Base-by-base conservation (phyloP, 2,888 invertebrate species). In the Chrysolina oricalcia region DNA sequence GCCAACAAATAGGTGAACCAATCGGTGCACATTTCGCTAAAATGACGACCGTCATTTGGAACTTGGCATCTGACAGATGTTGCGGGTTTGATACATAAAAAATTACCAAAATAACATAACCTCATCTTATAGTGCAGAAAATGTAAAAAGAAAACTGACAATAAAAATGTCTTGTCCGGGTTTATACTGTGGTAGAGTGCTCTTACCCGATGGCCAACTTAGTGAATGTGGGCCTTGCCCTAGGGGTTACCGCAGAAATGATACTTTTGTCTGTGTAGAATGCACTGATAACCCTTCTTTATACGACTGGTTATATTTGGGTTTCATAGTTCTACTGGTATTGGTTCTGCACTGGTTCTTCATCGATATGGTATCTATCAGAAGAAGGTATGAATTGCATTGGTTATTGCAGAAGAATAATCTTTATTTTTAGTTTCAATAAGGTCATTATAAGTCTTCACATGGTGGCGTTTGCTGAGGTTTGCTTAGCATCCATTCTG, bases 241-340 rank as follows among this genome's bases (percentile, higher is more conserved):
- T 0, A 89, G 96, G 81, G 98, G 98, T 0, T 97, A 91, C 84
- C 90, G 95, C 41, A 93, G 95, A 59, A 93, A 93, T 84, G 89
- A 90, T 0, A 91, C 94, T 66, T 92, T 93, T 41, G 97, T 98
- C 86, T 95, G 94, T 72, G 92, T 94, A 53, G 92, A 92, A 2
- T 98, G 98, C 85, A 90, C 91, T 1, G 94, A 94, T 70, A 90
- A 91, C 46, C 95, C 97, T 0, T 91, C 93, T 15, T 91, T 96
- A 53, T 98, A 98, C 85, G 98, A 98, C 84, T 97, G 97, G 95
- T 91, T 98, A 62, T 97, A 97, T 87, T 92, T 98, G 23, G 96
- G 97, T 1, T 99, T 98, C 86, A 97, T 98, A 96, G 96, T 95
- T 0, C 88, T 98, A 17, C 87, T 98, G 59, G 95, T 97, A 0